phyloP scores from a whole-genome alignment of 2,888 invertebrate species.

The Cancer borealis region DNA sequence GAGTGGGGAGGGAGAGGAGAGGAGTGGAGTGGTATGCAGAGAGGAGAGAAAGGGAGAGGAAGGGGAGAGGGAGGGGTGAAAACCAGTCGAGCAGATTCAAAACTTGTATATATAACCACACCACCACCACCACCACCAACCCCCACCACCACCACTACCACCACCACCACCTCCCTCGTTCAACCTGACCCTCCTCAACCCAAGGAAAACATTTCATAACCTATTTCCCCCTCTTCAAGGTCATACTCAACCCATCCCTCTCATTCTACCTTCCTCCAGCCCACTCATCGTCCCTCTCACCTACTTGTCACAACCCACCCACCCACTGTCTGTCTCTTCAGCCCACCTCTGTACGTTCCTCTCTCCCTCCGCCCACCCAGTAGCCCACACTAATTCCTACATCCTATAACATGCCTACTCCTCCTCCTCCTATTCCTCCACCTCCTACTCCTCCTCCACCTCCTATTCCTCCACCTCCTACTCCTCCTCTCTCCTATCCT shows the following conservation, averaged over 20 bases:
- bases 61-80: neutral
- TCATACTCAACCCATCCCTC: neutral
- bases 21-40: neutral
- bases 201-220: neutral
- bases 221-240: neutral
- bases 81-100: conserved; percentile 21
- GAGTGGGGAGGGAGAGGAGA: neutral
- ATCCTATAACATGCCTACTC: neutral
- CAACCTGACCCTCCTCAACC: neutral
- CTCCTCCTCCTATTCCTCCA: neutral
- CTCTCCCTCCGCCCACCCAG: neutral
- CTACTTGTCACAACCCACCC: neutral
- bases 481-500: neutral
- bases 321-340: neutral
- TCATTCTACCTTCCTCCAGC: neutral
- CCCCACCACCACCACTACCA: neutral
- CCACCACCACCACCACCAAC: neutral
- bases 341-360: neutral
- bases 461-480: neutral
- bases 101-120: neutral
- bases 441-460: neutral
- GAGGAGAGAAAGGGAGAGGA: neutral
- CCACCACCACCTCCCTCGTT: neutral
- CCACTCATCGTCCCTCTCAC: neutral
- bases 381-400: neutral